Evolutionary conservation across 1,140 invertebrate genomes (phyloP).

Genomic region (Ridgeia piscesae): DNA sequence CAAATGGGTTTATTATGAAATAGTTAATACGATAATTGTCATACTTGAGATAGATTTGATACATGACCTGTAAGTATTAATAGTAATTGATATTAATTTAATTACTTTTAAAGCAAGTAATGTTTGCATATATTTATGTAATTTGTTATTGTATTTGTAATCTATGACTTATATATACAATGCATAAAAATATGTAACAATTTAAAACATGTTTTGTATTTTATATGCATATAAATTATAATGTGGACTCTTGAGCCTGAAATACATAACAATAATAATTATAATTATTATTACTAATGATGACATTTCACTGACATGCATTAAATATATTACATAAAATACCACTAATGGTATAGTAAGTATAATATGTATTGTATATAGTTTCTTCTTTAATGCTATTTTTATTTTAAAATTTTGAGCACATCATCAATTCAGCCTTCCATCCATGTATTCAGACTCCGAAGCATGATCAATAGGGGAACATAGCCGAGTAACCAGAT

Average conservation of each 20-base stretch:
- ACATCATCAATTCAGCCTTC: neutral
- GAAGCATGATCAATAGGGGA: neutral
- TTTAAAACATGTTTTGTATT: no score
- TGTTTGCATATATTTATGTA: no score
- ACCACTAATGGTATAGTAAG: neutral
- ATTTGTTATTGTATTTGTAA: no score
- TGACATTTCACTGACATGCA: neutral
- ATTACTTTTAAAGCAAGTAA: no score
- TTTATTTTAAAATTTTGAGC: neutral
- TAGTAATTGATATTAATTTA: no score
- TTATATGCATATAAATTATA: no score
- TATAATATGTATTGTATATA: neutral
- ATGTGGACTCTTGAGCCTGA: no score
- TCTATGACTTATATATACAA: no score
- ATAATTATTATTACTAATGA: neutral
- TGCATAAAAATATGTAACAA: no score
- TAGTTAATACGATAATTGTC: neutral
- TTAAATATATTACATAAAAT: neutral
- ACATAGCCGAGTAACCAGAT: neutral
- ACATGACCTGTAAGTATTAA: no score
- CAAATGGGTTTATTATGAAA: neutral
- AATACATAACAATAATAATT: no score
- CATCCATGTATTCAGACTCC: neutral
- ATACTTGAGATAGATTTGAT: no score
- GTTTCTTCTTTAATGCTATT: neutral